Evolutionary conservation across 2,888 invertebrate species (phyloP).

Genomic region (Leucania comma): DNA sequence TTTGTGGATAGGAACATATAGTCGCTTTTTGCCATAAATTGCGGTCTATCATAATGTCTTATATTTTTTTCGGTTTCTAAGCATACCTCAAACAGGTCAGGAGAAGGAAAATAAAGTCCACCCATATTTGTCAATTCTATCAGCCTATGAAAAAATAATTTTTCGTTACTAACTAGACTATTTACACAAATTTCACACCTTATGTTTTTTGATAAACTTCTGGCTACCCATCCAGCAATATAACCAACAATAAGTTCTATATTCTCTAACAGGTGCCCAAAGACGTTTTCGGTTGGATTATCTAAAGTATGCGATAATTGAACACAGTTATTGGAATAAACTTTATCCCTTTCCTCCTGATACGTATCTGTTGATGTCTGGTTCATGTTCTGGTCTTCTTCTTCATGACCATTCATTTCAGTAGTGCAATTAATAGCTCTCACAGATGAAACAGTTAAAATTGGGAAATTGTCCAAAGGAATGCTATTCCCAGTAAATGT

Average conservation of each 20-base stretch:
- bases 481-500: too few relatives aligned
- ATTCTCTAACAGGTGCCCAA: neutral
- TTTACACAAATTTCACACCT: slow-evolving; percentile 10
- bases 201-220: slow-evolving; percentile 9
- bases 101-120: slow-evolving; percentile 1
- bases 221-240: slow-evolving; percentile 15
- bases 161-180: slow-evolving; percentile 14
- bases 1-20: slow-evolving; percentile 4
- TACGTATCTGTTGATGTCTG: too few relatives aligned
- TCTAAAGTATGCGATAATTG: neutral
- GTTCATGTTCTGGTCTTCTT: too few relatives aligned
- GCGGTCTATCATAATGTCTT: neutral
- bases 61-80: slow-evolving; percentile 15
- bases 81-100: slow-evolving; percentile 8
- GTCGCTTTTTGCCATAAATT: slow-evolving; percentile 7
- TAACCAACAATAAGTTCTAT: slow-evolving; percentile 7
- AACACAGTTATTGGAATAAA: neutral
- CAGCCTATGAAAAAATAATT: neutral
- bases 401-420: too few relatives aligned
- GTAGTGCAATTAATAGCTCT: too few relatives aligned
- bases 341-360: too few relatives aligned
- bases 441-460: too few relatives aligned
- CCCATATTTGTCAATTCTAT: slow-evolving; percentile 13
- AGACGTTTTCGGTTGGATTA: neutral
- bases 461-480: too few relatives aligned